Evolutionary conservation across 2,797 vertebrate species (phyloP).

Genomic region (Clarias fuscus): DNA sequence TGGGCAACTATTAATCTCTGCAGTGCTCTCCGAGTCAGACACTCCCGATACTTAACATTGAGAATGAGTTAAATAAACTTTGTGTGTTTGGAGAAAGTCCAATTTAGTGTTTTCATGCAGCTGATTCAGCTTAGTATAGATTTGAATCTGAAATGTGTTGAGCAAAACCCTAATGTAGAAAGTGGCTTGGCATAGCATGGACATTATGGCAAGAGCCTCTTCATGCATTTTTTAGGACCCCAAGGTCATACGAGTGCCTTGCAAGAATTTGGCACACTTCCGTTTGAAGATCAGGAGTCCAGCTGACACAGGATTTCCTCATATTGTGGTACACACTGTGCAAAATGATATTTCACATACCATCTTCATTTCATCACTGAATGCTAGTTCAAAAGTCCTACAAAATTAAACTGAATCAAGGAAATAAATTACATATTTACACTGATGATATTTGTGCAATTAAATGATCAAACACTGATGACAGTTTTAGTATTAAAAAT

Average conservation of each 20-base stretch:
- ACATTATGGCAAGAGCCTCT: conserved; percentile 9
- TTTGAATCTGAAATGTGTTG: background rate
- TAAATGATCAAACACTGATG: conserved; percentile 23
- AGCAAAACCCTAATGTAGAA: background rate
- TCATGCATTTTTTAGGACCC: conserved; percentile 9
- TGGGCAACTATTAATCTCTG: conserved; percentile 6
- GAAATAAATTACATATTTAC: conserved; percentile 65
- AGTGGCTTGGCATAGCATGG: background rate
- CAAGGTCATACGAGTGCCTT: conserved; percentile 22
- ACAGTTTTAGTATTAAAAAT: conserved; percentile 10
- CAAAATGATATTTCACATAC: conserved; percentile 35
- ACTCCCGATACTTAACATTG: background rate
- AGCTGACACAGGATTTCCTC: conserved; percentile 57
- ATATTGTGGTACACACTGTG: conserved; percentile 41
- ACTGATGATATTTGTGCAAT: conserved; percentile 41
- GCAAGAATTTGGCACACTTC: conserved; percentile 50
- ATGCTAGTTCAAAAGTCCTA: conserved; percentile 25
- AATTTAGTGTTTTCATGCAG: conserved; percentile 7
- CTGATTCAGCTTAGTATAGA: background rate
- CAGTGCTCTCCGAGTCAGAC: background rate
- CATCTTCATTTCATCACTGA: conserved; percentile 37
- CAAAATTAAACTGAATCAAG: conserved; percentile 49
- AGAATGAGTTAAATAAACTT: background rate
- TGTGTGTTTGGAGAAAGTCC: background rate
- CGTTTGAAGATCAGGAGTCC: conserved; percentile 34